Conservation (phyloP, 2,888 invertebrate genomes). For the Drosophila monieri region DNA sequence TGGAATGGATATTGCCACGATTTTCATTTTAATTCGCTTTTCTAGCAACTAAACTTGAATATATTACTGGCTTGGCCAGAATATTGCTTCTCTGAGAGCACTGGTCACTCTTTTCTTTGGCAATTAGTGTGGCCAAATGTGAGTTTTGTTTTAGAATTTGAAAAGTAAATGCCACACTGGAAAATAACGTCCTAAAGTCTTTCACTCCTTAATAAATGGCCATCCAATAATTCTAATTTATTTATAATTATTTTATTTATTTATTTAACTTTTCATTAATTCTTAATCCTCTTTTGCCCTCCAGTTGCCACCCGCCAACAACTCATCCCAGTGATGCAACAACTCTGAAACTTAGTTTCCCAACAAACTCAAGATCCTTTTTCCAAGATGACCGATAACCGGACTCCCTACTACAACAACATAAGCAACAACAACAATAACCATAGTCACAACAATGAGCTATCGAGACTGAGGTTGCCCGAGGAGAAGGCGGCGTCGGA, state of each 20-base stretch:
- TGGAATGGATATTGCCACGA: too few species aligned
- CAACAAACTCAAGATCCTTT: conserved; percentile 4
- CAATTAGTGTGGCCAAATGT: too few species aligned
- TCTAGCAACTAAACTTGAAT: too few species aligned
- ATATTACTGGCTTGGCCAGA: too few species aligned
- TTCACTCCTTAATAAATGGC: too few species aligned
- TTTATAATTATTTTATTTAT: neutral
- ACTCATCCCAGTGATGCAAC: conserved; percentile 30
- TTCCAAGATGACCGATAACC: conserved; percentile 68
- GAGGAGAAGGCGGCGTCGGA: conserved; percentile 29
- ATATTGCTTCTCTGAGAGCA: too few species aligned
- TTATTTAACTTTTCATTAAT: neutral
- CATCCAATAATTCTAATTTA: too few species aligned
- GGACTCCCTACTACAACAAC: conserved; percentile 29
- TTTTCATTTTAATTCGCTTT: too few species aligned
- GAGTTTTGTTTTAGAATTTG: too few species aligned
- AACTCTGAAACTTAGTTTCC: neutral
- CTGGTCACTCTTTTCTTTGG: too few species aligned
- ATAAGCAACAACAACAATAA: conserved; percentile 33
- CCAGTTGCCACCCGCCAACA: conserved; percentile 6
- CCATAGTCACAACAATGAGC: conserved; percentile 40
- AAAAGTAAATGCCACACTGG: too few species aligned
- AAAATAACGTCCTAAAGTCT: too few species aligned
- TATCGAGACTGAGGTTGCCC: conserved; percentile 34
- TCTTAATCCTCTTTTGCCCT: neutral